Conservation (phyloP, 2,113 vertebrate genomes). For the Probosciger aterrimus region DNA sequence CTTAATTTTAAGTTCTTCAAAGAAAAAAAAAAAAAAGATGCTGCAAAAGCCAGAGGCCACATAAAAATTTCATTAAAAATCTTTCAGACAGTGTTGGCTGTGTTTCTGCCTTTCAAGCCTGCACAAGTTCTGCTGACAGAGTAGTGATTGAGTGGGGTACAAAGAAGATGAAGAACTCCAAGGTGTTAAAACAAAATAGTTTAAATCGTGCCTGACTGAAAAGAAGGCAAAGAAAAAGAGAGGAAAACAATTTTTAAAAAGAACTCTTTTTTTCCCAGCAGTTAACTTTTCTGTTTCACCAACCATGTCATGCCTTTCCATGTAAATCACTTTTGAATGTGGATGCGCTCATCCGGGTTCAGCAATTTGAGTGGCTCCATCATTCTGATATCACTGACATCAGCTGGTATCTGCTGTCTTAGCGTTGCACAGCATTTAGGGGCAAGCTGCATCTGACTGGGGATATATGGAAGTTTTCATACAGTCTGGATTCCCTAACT, state of each 20-base stretch:
- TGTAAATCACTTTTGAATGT: background rate
- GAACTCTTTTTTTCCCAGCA: background rate
- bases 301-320: background rate
- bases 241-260: background rate
- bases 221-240: background rate
- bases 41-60: background rate
- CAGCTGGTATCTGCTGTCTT: background rate
- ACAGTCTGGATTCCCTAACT: background rate
- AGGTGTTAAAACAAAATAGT: background rate
- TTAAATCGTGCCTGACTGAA: background rate
- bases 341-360: background rate
- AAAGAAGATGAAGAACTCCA: background rate
- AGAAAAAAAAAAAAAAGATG: background rate
- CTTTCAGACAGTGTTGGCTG: background rate
- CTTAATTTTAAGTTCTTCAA: background rate
- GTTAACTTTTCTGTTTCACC: background rate
- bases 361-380: background rate
- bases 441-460: background rate
- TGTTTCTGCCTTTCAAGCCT: constrained; percentile 13
- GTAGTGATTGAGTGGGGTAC: background rate
- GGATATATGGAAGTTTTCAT: background rate
- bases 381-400: background rate
- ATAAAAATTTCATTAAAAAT: background rate
- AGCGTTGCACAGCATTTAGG: background rate
- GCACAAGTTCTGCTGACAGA: background rate